Evolutionary conservation across 64 coral and sea anemone genomes (phyloP).

Genomic region (Stylophora pistillata): DNA sequence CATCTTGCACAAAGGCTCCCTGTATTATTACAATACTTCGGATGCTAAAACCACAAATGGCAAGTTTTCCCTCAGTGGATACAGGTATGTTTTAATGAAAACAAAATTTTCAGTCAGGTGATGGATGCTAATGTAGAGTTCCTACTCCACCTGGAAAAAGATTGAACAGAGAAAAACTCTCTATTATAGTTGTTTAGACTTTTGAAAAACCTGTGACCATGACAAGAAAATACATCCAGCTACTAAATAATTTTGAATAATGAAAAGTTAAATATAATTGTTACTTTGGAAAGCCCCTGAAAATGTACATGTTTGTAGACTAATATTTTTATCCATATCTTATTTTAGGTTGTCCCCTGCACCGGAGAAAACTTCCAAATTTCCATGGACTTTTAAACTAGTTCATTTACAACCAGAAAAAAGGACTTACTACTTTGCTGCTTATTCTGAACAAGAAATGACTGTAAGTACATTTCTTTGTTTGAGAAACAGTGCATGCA

Average conservation of each 20-base stretch:
- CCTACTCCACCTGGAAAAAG: too few species aligned
- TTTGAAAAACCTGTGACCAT: too few species aligned
- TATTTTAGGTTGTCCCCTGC: slow-evolving; percentile 67
- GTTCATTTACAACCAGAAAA: slow-evolving; percentile 89
- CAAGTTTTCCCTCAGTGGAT: slow-evolving; percentile 89
- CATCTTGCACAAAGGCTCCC: slow-evolving; percentile 83
- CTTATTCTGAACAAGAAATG: slow-evolving; percentile 84
- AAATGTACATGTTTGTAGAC: background rate
- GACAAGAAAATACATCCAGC: too few species aligned
- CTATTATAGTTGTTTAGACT: too few species aligned
- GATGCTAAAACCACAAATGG: slow-evolving; percentile 64
- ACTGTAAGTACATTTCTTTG: slow-evolving; percentile 57
- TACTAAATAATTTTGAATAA: too few species aligned
- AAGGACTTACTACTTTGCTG: slow-evolving; percentile 85
- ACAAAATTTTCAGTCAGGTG: background rate
- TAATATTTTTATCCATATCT: background rate
- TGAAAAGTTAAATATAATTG: too few species aligned
- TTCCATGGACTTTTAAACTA: slow-evolving; percentile 77
- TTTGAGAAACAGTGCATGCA: background rate
- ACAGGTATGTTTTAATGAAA: slow-evolving; percentile 55
- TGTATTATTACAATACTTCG: slow-evolving; percentile 75
- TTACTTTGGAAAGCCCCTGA: too few species aligned
- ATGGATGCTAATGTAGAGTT: background rate
- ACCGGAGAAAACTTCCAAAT: slow-evolving; percentile 69
- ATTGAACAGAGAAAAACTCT: too few species aligned